These are phyloP conservation scores for Sander vitreus DNA, from an alignment of 2,113 vertebrate genomes.

Conservation along the genomic window DNA sequence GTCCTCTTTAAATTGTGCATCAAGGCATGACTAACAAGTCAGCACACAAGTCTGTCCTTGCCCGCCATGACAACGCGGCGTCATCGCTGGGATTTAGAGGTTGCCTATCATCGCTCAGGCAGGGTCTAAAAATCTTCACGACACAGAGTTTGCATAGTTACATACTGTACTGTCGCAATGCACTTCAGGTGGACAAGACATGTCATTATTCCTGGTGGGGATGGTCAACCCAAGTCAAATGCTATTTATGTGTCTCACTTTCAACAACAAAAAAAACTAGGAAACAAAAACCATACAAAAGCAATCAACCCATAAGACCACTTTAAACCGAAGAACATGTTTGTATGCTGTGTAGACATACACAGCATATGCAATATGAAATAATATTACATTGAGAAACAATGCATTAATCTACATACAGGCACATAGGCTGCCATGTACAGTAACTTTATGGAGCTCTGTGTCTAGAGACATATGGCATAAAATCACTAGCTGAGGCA, in stretches of 20 bases:
- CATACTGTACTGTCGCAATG: constrained; percentile 8
- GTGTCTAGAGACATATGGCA: neutral
- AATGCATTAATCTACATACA: neutral
- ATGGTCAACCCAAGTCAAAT: neutral
- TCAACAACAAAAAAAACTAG: neutral
- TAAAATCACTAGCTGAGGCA: neutral
- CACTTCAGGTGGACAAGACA: neutral
- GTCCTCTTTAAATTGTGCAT: constrained; percentile 87
- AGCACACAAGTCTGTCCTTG: constrained; percentile 64
- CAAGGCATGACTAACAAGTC: constrained; percentile 84
- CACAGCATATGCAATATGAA: neutral
- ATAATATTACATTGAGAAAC: neutral
- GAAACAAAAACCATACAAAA: neutral
- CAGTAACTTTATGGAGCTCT: neutral
- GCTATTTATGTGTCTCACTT: neutral
- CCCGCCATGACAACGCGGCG: constrained; percentile 57
- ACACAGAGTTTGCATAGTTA: constrained; percentile 46
- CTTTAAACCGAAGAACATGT: neutral
- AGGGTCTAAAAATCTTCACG: constrained; percentile 23
- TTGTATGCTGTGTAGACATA: neutral
- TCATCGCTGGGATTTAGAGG: constrained; percentile 58
- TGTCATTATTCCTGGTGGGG: neutral
- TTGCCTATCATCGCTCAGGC: constrained; percentile 50
- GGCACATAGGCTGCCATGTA: neutral
- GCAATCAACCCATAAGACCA: neutral